A percentile compares a stretch with the other conserved stretches of the same genome.
Conservation (phyloP, 2,888 invertebrate genomes). For the Mechanitis mazaeus region DNA sequence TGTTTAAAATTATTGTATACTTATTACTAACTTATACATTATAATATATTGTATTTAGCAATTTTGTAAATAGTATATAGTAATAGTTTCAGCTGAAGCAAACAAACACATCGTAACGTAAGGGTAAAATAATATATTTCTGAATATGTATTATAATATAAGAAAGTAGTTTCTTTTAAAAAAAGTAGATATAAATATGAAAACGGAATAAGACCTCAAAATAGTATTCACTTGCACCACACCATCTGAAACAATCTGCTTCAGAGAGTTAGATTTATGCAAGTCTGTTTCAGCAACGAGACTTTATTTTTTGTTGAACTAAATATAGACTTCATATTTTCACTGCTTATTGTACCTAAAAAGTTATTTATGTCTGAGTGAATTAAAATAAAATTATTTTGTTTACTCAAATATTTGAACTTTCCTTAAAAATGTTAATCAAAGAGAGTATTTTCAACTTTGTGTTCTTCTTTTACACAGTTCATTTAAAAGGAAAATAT, state of each 20-base stretch:
- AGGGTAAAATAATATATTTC: too few relatives aligned
- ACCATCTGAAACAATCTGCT: slow-evolving; percentile 43
- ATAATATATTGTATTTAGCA: too few relatives aligned
- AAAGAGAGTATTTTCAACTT: too few relatives aligned
- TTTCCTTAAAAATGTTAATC: too few relatives aligned
- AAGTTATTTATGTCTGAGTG: not conserved
- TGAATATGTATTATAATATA: too few relatives aligned
- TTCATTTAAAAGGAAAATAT: too few relatives aligned
- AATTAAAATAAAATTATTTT: not conserved
- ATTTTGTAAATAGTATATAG: too few relatives aligned
- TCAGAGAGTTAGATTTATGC: slow-evolving; percentile 47
- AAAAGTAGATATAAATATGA: not conserved
- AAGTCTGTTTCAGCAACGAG: slow-evolving; percentile 35
- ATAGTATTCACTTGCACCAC: slow-evolving; percentile 24
- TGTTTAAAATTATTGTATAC: too few relatives aligned
- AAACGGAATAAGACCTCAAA: not conserved
- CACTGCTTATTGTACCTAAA: not conserved
- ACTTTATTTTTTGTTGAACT: slow-evolving; percentile 15
- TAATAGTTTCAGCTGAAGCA: too few relatives aligned
- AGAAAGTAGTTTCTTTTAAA: not conserved
- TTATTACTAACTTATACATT: too few relatives aligned
- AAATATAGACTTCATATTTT: slow-evolving; percentile 14
- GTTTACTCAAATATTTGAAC: not conserved
- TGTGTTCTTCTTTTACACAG: too few relatives aligned
- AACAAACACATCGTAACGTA: too few relatives aligned